These are phyloP conservation scores for Gnathonemus longibarbis DNA, from an alignment of 2,113 vertebrate species.

Conservation along the genomic window DNA sequence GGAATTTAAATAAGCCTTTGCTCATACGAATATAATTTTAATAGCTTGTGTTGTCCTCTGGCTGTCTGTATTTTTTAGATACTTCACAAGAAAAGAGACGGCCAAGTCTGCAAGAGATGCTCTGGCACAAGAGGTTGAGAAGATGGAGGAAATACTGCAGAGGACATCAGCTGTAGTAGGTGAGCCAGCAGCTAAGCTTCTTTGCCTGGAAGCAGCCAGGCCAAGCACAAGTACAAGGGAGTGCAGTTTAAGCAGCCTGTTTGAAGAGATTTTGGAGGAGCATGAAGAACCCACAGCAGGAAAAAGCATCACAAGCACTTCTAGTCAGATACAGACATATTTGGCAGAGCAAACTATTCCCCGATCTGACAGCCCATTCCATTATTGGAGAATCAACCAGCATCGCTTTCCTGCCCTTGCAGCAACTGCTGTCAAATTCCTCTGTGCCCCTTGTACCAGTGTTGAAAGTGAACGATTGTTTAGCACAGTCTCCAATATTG, in stretches of 20 bases:
- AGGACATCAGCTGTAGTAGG: not conserved
- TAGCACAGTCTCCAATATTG: not conserved
- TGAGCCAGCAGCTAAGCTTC: not conserved
- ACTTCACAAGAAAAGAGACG: not conserved
- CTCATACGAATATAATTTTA: not conserved
- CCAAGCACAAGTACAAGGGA: not conserved
- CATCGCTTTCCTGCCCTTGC: not conserved
- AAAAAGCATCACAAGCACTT: not conserved
- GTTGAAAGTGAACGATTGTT: not conserved
- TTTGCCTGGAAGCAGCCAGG: not conserved
- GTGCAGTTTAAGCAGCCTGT: not conserved
- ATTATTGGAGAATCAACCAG: not conserved
- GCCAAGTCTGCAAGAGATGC: not conserved
- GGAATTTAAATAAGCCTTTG: not conserved
- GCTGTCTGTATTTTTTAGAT: not conserved
- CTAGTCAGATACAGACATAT: not conserved
- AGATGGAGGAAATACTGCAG: not conserved
- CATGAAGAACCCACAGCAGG: not conserved
- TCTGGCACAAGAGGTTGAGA: not conserved
- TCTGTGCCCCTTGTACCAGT: not conserved
- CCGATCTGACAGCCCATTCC: not conserved
- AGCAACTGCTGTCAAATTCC: not conserved
- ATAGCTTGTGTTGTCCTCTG: not conserved
- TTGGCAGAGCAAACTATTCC: not conserved
- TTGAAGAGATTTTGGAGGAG: not conserved